phyloP scores from a whole-genome alignment of 2,797 vertebrate species.

The Pseudotriccus pelzelni region DNA sequence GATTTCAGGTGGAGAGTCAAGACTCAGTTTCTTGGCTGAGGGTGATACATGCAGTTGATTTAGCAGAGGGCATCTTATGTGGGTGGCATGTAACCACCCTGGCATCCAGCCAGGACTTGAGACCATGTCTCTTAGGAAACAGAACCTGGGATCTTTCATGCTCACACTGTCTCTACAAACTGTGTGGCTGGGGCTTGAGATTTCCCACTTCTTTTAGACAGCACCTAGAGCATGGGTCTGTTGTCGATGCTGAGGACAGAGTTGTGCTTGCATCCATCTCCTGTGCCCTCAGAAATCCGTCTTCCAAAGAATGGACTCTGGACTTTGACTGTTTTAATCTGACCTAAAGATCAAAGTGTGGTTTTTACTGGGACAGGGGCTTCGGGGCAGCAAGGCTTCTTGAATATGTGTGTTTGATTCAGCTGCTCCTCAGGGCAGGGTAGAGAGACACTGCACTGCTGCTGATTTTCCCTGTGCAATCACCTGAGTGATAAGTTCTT shows the following conservation, averaged over 20 bases:
- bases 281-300: background rate
- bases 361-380: background rate
- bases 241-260: background rate
- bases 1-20: background rate
- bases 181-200: background rate
- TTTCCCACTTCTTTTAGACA: background rate
- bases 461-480: background rate
- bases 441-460: background rate
- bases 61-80: background rate
- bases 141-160: background rate
- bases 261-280: background rate
- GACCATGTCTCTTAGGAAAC: fast-evolving
- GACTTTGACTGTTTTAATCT: background rate
- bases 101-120: background rate
- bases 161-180: fast-evolving
- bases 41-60: background rate
- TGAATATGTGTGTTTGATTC: background rate
- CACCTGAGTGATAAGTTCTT: background rate
- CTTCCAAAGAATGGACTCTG: fast-evolving
- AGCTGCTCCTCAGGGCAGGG: background rate
- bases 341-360: background rate
- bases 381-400: background rate
- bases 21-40: background rate
- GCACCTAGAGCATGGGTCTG: background rate
- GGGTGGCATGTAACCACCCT: background rate